A percentile compares a stretch with the other conserved stretches of the same genome.
phyloP scores from a whole-genome alignment of 2,888 invertebrate genomes.

The Ochropleura plecta region DNA sequence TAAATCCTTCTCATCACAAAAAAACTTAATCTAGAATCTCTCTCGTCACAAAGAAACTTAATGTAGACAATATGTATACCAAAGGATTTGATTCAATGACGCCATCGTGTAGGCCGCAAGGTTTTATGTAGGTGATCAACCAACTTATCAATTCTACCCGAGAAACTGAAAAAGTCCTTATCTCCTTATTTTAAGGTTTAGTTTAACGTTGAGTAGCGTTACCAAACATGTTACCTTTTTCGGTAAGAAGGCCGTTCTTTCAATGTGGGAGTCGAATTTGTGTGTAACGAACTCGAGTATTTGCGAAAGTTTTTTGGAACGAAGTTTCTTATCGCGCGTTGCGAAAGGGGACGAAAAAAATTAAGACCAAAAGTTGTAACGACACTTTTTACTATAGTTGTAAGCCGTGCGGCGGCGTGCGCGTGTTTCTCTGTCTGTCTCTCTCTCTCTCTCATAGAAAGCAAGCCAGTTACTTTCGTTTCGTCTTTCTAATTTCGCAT shows the following conservation, averaged over 20 bases:
- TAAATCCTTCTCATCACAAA: not conserved
- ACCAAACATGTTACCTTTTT: conserved; percentile 33
- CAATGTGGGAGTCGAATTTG: conserved; percentile 36
- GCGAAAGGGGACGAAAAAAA: no score
- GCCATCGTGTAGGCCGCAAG: conserved; percentile 46
- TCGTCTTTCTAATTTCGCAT: no score
- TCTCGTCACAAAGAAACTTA: conserved; percentile 9
- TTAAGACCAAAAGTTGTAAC: no score
- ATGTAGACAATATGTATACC: not conserved
- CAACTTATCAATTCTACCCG: not conserved
- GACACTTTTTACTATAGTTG: no score
- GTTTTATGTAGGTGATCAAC: conserved; percentile 25
- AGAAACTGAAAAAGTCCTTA: conserved; percentile 10
- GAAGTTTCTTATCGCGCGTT: no score
- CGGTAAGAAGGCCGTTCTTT: conserved; percentile 23
- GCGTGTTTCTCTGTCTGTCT: no score
- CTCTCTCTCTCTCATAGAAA: no score
- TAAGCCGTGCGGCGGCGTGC: no score
- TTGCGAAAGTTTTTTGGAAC: not conserved
- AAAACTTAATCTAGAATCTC: not conserved
- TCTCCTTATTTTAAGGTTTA: not conserved
- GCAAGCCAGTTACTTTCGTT: no score
- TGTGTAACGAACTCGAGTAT: not conserved
- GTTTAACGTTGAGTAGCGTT: not conserved
- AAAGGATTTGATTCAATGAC: conserved; percentile 35